These are phyloP conservation scores for Hylaeus anthracinus DNA, from an alignment of 1,140 invertebrate species.

Conservation along the genomic window DNA sequence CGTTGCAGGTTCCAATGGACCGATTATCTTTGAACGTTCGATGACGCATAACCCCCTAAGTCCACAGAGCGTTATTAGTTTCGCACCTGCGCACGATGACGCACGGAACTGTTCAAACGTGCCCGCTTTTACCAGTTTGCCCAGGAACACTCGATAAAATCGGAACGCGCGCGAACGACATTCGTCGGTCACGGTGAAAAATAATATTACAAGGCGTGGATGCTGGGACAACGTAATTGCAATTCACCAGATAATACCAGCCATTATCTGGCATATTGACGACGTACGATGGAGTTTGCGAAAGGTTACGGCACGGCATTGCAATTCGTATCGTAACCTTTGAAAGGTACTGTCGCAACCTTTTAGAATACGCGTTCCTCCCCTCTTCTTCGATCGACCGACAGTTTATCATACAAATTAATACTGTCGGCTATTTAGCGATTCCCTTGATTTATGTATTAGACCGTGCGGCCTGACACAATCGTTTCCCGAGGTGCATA, in stretches of 20 bases:
- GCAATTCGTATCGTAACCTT: conserved; percentile 65
- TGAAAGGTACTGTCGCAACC: conserved; percentile 55
- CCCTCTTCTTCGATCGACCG: neutral
- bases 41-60: conserved; percentile 9
- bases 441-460: conserved; percentile 53
- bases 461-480: neutral
- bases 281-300: conserved; percentile 39
- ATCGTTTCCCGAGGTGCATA: neutral
- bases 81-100: conserved; percentile 39
- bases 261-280: conserved; percentile 50
- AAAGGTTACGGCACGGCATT: conserved; percentile 62
- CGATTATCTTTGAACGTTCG: neutral
- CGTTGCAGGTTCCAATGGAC: too few species aligned
- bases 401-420: conserved; percentile 59
- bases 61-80: conserved; percentile 13
- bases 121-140: conserved; percentile 18
- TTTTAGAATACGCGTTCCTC: conserved; percentile 42
- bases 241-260: conserved; percentile 51
- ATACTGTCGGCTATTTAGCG: conserved; percentile 40
- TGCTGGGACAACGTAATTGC: conserved; percentile 51
- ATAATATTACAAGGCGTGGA: conserved; percentile 20
- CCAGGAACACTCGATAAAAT: conserved; percentile 24
- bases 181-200: conserved; percentile 18
- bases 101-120: conserved; percentile 18
- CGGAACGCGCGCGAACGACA: neutral